Base-by-base conservation (phyloP, 2,888 invertebrate genomes). In the Drosophila yooni region DNA sequence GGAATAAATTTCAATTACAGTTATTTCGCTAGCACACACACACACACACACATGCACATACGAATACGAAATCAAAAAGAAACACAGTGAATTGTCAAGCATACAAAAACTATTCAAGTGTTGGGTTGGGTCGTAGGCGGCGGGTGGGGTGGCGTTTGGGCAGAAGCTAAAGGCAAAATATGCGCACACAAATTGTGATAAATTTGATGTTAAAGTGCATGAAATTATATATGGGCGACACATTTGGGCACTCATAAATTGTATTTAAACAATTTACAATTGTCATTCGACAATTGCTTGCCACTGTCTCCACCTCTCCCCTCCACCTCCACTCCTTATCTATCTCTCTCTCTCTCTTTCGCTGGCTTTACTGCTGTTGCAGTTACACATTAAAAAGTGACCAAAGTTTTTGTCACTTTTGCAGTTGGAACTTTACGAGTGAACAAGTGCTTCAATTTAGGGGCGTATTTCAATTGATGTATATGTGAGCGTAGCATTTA, bases 1-100 rank as follows among this genome's bases (percentile, higher is more conserved):
- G 92, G 91, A 92, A 92, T 92, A 92, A 92, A 92, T 92, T 92
- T 92, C 92, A 92, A 92, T 92, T 92, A 91, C 88, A 87, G 89
- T 85, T 88, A 91, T 89, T 88, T 80, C 70, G 76, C 81, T 69
- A 76, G 81, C 83, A 70, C 74, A 74, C 69, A 80, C 77, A 74
- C 71, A 74, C 71, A 75, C 62, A 75, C 33, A 79, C 61, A 58
- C 56, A 52, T 52, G 63, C 51, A 65, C 48, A 29, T 36, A 59
- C 34, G 31, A 58, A 38, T 15, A 46, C 8, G 40, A 68, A 64
- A 63, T 62, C 51, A 62, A 58, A 67, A 51, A 36, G 7, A 13
- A 33, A 46, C 6, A 52, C 1, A 8, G 25, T 34, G 36, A n/a
- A 59, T 60, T 63, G 76, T 67, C 72, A 61, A 57, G 61, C 58